phyloP scores from a whole-genome alignment of 2,113 vertebrate genomes.

The Phocoena phocoena region DNA sequence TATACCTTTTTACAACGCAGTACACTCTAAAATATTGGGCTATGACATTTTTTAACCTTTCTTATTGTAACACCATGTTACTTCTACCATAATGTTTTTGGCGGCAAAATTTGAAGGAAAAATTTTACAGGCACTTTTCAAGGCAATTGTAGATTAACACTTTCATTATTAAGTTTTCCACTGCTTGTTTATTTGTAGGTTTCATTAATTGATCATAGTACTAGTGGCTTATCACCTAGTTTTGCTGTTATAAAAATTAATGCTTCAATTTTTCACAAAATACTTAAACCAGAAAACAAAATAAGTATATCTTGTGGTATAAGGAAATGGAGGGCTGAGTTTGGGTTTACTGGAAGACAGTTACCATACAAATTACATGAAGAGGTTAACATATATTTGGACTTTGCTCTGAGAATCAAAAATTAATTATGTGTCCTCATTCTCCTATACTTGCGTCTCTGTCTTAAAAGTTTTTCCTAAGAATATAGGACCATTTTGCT shows the following conservation, averaged over 20 bases:
- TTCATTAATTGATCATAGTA: conserved; percentile 35
- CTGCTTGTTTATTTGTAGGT: neutral
- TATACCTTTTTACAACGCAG: conserved; percentile 53
- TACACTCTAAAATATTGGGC: conserved; percentile 40
- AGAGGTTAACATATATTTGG: neutral
- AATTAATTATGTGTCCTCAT: neutral
- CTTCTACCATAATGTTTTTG: conserved; percentile 49
- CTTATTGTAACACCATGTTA: conserved; percentile 52
- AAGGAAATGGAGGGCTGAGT: neutral
- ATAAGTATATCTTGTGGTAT: neutral
- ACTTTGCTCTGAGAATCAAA: neutral
- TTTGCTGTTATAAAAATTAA: conserved; percentile 12
- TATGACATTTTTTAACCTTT: conserved; percentile 63
- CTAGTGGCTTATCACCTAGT: neutral
- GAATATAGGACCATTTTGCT: neutral
- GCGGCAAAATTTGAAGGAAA: conserved; percentile 29
- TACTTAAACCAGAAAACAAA: neutral
- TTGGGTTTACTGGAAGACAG: neutral
- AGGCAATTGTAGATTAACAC: neutral
- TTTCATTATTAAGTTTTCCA: neutral
- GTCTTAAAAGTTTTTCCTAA: neutral
- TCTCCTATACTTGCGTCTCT: neutral
- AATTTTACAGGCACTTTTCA: neutral
- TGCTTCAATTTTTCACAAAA: neutral
- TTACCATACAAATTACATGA: neutral